phyloP scores from a whole-genome alignment of 2,888 invertebrate genomes.

The Baronia brevicornis region DNA sequence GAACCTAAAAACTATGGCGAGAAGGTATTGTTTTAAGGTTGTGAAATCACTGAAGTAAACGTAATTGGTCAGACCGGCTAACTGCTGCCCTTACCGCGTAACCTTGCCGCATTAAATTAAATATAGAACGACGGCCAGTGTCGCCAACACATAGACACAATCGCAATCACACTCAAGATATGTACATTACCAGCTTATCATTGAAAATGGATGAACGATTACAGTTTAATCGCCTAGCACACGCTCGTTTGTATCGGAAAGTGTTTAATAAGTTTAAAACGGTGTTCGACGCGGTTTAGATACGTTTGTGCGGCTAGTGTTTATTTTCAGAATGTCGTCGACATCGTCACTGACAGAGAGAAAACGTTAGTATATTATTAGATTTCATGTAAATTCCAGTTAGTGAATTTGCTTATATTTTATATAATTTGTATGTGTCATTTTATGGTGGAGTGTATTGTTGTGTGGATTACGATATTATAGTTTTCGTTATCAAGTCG shows the following conservation, averaged over 20 bases:
- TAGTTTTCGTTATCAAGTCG: no score
- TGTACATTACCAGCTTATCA: slow-evolving; percentile 56
- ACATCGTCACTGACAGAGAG: slow-evolving; percentile 51
- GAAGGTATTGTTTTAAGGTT: slow-evolving; percentile 12
- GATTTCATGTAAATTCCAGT: slow-evolving; percentile 15
- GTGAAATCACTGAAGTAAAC: slow-evolving; percentile 28
- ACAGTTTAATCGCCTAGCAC: slow-evolving; percentile 48
- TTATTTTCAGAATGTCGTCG: slow-evolving; percentile 64
- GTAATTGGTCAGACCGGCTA: slow-evolving; percentile 38
- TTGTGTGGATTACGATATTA: no score
- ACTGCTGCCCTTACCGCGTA: slow-evolving; percentile 47
- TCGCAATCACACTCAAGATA: slow-evolving; percentile 28
- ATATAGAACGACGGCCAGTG: slow-evolving; percentile 51
- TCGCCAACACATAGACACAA: slow-evolving; percentile 48
- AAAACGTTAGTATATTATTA: slow-evolving; percentile 61
- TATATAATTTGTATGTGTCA: neutral
- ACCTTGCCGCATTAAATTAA: slow-evolving; percentile 64
- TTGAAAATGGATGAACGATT: slow-evolving; percentile 69
- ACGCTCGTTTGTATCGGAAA: slow-evolving; percentile 42
- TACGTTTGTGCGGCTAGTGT: slow-evolving; percentile 33
- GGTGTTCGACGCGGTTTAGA: slow-evolving; percentile 48
- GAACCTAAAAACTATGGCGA: slow-evolving; percentile 2
- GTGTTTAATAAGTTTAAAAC: slow-evolving; percentile 50
- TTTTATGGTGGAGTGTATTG: neutral
- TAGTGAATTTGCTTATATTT: slow-evolving; percentile 1